These are phyloP conservation scores for Vanessa atalanta DNA, from an alignment of 1,140 invertebrate genomes.

Conservation along the genomic window DNA sequence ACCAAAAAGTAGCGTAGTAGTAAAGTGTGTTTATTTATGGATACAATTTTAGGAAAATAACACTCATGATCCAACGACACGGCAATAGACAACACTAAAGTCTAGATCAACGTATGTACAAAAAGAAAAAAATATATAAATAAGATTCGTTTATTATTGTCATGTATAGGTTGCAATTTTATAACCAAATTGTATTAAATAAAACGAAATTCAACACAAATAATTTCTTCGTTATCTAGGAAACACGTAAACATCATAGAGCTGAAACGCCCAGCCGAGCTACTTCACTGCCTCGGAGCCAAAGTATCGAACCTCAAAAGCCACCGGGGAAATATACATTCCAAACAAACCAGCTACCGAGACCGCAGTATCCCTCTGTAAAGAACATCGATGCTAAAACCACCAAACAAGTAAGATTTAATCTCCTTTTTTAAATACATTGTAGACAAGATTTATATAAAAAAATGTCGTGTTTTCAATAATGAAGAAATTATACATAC, in stretches of 20 bases:
- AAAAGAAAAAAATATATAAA: no score
- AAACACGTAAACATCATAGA: conserved; percentile 47
- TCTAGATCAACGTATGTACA: no score
- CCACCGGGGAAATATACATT: conserved; percentile 85
- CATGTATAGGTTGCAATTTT: no score
- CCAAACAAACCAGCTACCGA: conserved; percentile 86
- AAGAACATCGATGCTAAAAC: conserved; percentile 84
- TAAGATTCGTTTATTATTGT: no score
- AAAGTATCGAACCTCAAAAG: conserved; percentile 50
- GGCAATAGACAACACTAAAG: no score
- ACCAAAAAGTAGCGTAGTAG: no score
- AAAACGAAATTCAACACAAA: neutral
- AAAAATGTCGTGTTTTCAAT: no score
- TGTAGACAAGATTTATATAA: no score
- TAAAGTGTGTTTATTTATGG: no score
- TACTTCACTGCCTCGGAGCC: conserved; percentile 43
- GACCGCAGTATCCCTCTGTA: conserved; percentile 86
- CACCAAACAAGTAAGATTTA: conserved; percentile 83
- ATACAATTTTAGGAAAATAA: neutral
- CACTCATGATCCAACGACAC: neutral
- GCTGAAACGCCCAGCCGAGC: conserved; percentile 39
- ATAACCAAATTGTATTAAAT: no score
- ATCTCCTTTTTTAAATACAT: no score
- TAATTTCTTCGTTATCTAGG: conserved; percentile 41
- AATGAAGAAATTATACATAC: no score